These are phyloP conservation scores for Eledona agricola DNA, from an alignment of 2,888 invertebrate species.

Conservation along the genomic window DNA sequence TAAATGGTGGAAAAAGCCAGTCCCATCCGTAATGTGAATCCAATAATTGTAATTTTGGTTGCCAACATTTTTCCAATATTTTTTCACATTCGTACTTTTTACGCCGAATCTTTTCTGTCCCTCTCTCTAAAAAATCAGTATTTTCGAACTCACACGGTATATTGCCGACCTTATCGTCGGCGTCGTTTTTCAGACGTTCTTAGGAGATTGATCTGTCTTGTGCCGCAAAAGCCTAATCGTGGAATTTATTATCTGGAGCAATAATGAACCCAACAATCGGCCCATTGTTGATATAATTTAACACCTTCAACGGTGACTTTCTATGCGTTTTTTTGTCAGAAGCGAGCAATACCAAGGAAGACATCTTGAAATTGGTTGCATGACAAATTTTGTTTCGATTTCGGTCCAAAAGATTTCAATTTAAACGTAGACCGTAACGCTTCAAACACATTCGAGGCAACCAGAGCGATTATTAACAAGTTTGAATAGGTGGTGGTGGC, in stretches of 20 bases:
- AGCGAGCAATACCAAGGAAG: slow-evolving; percentile 3
- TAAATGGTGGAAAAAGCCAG: too few relatives aligned
- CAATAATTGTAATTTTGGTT: too few relatives aligned
- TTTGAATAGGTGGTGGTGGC: slow-evolving; percentile 33
- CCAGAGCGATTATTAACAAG: slow-evolving; percentile 39
- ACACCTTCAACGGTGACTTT: slow-evolving; percentile 11
- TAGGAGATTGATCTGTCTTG: slow-evolving; percentile 19
- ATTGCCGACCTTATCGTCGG: slow-evolving; percentile 5
- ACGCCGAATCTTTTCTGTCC: too few relatives aligned
- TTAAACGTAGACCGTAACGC: slow-evolving; percentile 41
- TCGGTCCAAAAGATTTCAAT: slow-evolving; percentile 26
- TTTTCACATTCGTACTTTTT: too few relatives aligned
- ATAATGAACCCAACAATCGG: slow-evolving; percentile 18
- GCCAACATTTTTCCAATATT: too few relatives aligned
- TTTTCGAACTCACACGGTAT: slow-evolving; percentile 1
- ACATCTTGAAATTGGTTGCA: slow-evolving; percentile 11
- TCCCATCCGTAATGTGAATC: too few relatives aligned
- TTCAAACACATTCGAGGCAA: slow-evolving; percentile 20
- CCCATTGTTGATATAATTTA: slow-evolving; percentile 27
- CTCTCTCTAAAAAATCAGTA: slow-evolving; percentile 1
- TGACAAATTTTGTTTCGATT: slow-evolving; percentile 7
- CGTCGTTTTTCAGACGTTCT: neutral
- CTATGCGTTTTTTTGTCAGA: slow-evolving; percentile 9
- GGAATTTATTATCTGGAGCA: slow-evolving; percentile 5
- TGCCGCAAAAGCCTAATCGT: slow-evolving; percentile 9